Evolutionary conservation across 2,888 invertebrate species (phyloP).

Genomic region (Drosophila paramelanica): DNA sequence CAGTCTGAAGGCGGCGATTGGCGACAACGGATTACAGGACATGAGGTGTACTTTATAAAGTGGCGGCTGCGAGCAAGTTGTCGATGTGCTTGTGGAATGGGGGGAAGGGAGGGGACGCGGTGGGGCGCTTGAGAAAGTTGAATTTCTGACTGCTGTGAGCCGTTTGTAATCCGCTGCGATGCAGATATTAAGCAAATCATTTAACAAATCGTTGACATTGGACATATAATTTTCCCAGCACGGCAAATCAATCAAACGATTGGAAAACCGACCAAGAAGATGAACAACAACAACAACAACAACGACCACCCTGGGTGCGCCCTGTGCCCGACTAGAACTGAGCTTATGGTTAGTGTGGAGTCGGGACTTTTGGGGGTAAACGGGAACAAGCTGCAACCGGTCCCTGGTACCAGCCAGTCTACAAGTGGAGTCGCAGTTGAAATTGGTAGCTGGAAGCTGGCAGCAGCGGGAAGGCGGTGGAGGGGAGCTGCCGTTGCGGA

Average conservation of each 20-base stretch:
- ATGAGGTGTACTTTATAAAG: slow-evolving; percentile 13
- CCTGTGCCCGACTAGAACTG: slow-evolving; percentile 24
- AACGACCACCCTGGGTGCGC: slow-evolving; percentile 68
- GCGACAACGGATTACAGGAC: slow-evolving; percentile 11
- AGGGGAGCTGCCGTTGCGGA: slow-evolving; percentile 26
- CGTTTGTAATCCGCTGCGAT: slow-evolving; percentile 47
- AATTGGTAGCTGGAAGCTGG: slow-evolving; percentile 1
- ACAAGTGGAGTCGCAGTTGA: slow-evolving; percentile 27
- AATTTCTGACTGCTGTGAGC: slow-evolving; percentile 39
- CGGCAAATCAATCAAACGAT: slow-evolving; percentile 67
- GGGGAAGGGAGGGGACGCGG: background rate
- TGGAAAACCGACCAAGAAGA: slow-evolving; percentile 23
- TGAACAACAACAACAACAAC: background rate
- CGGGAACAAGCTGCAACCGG: slow-evolving; percentile 48
- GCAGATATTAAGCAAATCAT: slow-evolving; percentile 57
- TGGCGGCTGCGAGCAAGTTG: slow-evolving; percentile 5
- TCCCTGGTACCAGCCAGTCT: slow-evolving; percentile 68
- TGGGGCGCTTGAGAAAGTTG: slow-evolving; percentile 42
- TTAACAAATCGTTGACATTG: slow-evolving; percentile 51
- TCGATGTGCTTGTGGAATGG: background rate
- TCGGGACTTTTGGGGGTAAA: slow-evolving; percentile 20
- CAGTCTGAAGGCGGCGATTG: background rate
- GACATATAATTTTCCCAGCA: slow-evolving; percentile 13
- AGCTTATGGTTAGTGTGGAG: slow-evolving; percentile 13
- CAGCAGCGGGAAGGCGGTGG: background rate